These are phyloP conservation scores for Periphyllus acericola DNA, from an alignment of 2,888 invertebrate genomes.

Conservation along the genomic window DNA sequence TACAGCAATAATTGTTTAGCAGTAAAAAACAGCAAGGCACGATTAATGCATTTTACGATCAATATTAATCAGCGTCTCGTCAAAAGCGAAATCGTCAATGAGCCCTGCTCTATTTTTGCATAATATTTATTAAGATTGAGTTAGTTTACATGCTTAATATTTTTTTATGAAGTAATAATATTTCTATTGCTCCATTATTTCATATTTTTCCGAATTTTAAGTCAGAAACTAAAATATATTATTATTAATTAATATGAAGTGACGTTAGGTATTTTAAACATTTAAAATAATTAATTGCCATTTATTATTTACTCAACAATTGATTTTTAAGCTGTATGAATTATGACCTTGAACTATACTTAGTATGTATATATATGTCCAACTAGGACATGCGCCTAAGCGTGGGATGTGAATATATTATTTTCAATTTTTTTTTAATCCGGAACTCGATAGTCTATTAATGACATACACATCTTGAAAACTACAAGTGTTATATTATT, in stretches of 20 bases:
- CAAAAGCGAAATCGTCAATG: too few relatives aligned
- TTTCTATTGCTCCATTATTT: too few relatives aligned
- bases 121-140: not conserved
- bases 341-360: conserved; percentile 27
- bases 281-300: not conserved
- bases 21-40: too few relatives aligned
- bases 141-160: not conserved
- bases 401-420: not conserved
- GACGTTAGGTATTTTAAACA: not conserved
- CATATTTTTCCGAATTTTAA: too few relatives aligned
- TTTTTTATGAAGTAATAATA: not conserved
- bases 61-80: too few relatives aligned
- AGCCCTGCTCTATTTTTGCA: not conserved
- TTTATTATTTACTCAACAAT: conserved; percentile 23
- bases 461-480: conserved; percentile 12
- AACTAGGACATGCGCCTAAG: not conserved
- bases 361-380: not conserved
- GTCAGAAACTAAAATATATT: too few relatives aligned
- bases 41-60: too few relatives aligned
- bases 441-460: not conserved
- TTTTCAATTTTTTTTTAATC: conserved; percentile 5
- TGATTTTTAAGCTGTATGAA: conserved; percentile 1
- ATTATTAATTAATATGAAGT: not conserved
- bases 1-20: too few relatives aligned
- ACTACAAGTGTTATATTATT: not conserved